Percentiles rank a stretch among this genome's conserved stretches.
Conservation (phyloP, 1,140 invertebrate genomes). For the Eumaeus atala region DNA sequence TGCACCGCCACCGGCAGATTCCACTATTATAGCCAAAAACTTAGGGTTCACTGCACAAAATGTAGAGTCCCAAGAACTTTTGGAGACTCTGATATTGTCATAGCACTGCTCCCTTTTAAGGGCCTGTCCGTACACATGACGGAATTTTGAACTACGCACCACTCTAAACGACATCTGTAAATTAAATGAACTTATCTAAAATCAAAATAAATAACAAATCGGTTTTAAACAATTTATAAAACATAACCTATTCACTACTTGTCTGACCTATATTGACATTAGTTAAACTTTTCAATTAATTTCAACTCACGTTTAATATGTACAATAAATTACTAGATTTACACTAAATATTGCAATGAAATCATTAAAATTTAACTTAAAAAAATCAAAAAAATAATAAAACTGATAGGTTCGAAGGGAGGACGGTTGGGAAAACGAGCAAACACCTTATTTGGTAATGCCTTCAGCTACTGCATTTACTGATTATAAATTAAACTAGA, state of each 20-base stretch:
- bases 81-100: slow-evolving; percentile 98
- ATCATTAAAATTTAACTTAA: slow-evolving; percentile 38
- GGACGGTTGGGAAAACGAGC: slow-evolving; percentile 73
- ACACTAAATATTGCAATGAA: slow-evolving; percentile 62
- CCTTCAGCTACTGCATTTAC: slow-evolving; percentile 63
- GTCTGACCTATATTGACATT: slow-evolving; percentile 69
- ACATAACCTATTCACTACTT: slow-evolving; percentile 65
- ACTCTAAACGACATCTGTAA: slow-evolving; percentile 94
- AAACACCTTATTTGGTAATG: slow-evolving; percentile 76
- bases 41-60: slow-evolving; percentile 99
- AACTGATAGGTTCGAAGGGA: slow-evolving; percentile 58
- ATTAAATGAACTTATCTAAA: slow-evolving; percentile 49
- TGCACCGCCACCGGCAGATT: slow-evolving; percentile 98
- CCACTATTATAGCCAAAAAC: slow-evolving; percentile 98
- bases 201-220: slow-evolving; percentile 43
- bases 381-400: slow-evolving; percentile 6
- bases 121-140: slow-evolving; percentile 98
- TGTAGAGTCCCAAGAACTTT: slow-evolving; percentile 98
- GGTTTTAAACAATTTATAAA: slow-evolving; percentile 51
- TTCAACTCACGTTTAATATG: slow-evolving; percentile 61
- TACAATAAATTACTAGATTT: slow-evolving; percentile 56
- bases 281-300: slow-evolving; percentile 33
- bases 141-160: slow-evolving; percentile 93
- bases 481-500: slow-evolving; percentile 36
- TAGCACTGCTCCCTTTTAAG: slow-evolving; percentile 98